These are phyloP conservation scores for Steinernema hermaphroditum DNA, from an alignment of 2,888 invertebrate species.

Conservation along the genomic window DNA sequence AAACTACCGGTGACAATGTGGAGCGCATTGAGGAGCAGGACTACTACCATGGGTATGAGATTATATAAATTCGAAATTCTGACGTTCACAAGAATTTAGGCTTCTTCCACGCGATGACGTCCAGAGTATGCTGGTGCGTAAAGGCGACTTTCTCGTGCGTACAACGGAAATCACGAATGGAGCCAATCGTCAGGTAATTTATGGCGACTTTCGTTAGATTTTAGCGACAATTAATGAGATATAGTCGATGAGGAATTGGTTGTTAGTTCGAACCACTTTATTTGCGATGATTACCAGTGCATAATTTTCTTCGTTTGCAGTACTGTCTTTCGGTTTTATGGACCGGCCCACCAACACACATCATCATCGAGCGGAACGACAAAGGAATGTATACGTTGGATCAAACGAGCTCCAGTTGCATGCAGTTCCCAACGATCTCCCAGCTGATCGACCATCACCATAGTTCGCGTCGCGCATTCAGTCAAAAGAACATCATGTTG, in stretches of 20 bases:
- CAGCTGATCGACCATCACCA: slow-evolving; percentile 33
- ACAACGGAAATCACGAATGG: slow-evolving; percentile 25
- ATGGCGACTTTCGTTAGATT: not conserved
- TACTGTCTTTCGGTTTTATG: slow-evolving; percentile 36
- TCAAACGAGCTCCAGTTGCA: not conserved
- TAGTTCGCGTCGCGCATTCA: not conserved
- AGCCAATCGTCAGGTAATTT: slow-evolving; percentile 30
- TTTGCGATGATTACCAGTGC: not conserved
- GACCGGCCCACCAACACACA: slow-evolving; percentile 26
- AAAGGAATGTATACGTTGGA: slow-evolving; percentile 18
- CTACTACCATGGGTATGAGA: slow-evolving; percentile 31
- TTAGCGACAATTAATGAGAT: not conserved
- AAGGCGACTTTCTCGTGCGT: slow-evolving; percentile 35
- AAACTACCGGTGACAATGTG: too few species aligned
- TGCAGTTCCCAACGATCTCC: slow-evolving; percentile 32
- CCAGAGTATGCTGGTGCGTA: slow-evolving; percentile 24
- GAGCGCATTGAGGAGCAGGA: slow-evolving; percentile 24
- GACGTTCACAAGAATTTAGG: slow-evolving; percentile 26
- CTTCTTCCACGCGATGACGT: slow-evolving; percentile 35
- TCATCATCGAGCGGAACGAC: slow-evolving; percentile 7
- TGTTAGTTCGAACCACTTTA: not conserved
- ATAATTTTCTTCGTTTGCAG: slow-evolving; percentile 24
- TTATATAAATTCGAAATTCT: too few species aligned
- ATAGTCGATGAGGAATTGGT: not conserved
- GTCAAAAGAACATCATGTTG: slow-evolving; percentile 7